Base-by-base conservation (phyloP, 2,113 vertebrate genomes). In the Cathartes aura region DNA sequence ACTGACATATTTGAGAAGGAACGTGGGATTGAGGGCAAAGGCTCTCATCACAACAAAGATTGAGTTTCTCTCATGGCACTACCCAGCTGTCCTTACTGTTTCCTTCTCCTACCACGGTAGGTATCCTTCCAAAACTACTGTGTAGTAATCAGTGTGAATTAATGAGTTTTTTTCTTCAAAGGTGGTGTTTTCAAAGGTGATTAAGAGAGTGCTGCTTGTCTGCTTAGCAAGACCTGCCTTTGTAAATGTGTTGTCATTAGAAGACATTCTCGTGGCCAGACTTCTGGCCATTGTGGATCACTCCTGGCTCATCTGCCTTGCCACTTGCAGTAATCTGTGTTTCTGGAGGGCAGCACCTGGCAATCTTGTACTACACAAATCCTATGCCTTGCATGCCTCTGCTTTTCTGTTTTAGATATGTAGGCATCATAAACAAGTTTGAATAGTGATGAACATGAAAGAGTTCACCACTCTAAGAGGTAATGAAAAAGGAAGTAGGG, bases 91-190 rank as follows among this genome's bases (percentile, higher is more conserved):
- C 21, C 47, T 58, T 71, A 63, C 36, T 88, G 70, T 94, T 95
- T 93, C 30, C 36, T 85, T 30, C 72, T 97, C 55, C 91, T 87
- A 10, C 68, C 58, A 96, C 66, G 96, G 96, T 97, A 97, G 96
- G 96, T 97, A 96, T 91, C 34, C 29, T 86, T 92, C 89, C 83
- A 92, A 92, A 95, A 81, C 64, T 85, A 32, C 72, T 95, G 21
- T 79, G 82, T n/a, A 73, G 93, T 79, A 83, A 73, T 45, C 67
- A 59, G 36, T 89, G 55, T 90, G 63, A 87, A 91, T 88, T 91
- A 89, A 91, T 88, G 58, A 87, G 81, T 1, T 82, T 94, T 76
- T 87, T 67, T 63, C 85, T 89, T 63, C 62, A 53, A 89, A 84
- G 64, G 42, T 91, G 80, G 21, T 74, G 17, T 50, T 72, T 91